Evolutionary conservation across 35 echinoderm and acorn worm genomes (phyloP), one percentile per base, ranked within the genome.

Genomic region (Apostichopus parvimensis): DNA sequence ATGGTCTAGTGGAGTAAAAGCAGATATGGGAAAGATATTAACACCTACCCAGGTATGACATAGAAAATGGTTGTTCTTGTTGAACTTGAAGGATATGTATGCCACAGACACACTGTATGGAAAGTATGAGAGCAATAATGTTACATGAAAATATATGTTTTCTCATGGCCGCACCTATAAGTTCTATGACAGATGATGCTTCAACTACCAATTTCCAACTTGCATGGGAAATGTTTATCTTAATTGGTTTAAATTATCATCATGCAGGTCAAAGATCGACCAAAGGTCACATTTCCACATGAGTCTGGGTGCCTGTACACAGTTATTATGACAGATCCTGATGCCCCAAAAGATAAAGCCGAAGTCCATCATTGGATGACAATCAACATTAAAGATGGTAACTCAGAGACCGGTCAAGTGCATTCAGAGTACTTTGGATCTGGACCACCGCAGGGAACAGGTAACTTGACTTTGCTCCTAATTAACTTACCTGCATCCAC

Each of bases 371-470:
- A 94, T 53, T 94, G 93, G 93, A 84, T 94, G 88, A 80, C 75
- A 28, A 88, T 94, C 65, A 91, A 94, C 24, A 62, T 94, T 15
- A 89, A 57, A 77, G 87, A 80, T 8, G 77, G 76, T 52, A 78
- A 91, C 54, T 70, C 87, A 65, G 59, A 59, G n/a, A 94, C 87
- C 14, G 87, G 93, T 9, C 55, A 90, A 25, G 82, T 68, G 5
- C 87, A 91, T 60, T 92, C 94, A 7, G 95, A 94, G 17, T 99
- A 99, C 57, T 92, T 99, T 73, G 97, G 95, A 64, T 87, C 97
- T 4, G 93, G 93, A 77, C 97, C 97, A 22, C 87, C 93, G 78
- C 34, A 94, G 86, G 91, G 91, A 6, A 94, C 97, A 71, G 97
- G 97, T 96, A 90, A 80, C 65, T 61, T 61, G 2, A 61, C 58